phyloP scores from a whole-genome alignment of 2,113 vertebrate species.

The Xiphophorus couchianus region DNA sequence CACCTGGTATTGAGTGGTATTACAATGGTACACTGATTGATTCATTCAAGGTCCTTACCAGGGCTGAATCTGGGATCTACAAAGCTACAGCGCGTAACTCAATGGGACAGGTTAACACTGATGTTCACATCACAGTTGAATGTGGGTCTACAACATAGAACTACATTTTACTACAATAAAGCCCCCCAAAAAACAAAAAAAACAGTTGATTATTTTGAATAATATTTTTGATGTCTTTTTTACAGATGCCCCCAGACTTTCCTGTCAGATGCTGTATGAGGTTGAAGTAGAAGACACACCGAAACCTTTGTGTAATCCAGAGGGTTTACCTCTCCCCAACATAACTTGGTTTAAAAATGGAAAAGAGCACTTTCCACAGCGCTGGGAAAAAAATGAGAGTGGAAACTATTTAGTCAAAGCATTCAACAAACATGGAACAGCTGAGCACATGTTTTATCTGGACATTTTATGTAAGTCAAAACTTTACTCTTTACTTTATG shows the following conservation, averaged over 20 bases:
- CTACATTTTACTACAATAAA: not conserved
- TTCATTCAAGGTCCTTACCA: slow-evolving; percentile 17
- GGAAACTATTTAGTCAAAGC: slow-evolving; percentile 49
- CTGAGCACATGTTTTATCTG: slow-evolving; percentile 6
- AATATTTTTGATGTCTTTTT: not conserved
- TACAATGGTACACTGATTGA: not conserved
- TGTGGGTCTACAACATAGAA: slow-evolving; percentile 53
- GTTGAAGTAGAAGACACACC: not conserved
- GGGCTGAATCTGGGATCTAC: slow-evolving; percentile 47
- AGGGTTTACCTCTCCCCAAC: slow-evolving; percentile 25
- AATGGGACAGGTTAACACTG: rapidly evolving
- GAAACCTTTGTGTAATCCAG: slow-evolving; percentile 31
- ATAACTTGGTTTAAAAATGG: slow-evolving; percentile 48
- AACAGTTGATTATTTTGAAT: not conserved
- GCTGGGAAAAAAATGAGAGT: slow-evolving; percentile 18
- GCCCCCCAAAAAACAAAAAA: not conserved
- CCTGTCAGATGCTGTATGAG: slow-evolving; percentile 1
- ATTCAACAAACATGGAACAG: slow-evolving; percentile 50
- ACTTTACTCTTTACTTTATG: not conserved
- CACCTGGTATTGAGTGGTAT: slow-evolving; percentile 47
- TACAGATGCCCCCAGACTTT: slow-evolving; percentile 51
- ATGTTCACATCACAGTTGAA: slow-evolving; percentile 48
- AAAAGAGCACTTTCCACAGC: rapidly evolving
- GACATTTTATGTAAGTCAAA: slow-evolving; percentile 56
- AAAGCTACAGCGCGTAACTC: not conserved